These are phyloP conservation scores for Eleutherodactylus coqui DNA, from an alignment of 2,797 vertebrate genomes.

Conservation along the genomic window DNA sequence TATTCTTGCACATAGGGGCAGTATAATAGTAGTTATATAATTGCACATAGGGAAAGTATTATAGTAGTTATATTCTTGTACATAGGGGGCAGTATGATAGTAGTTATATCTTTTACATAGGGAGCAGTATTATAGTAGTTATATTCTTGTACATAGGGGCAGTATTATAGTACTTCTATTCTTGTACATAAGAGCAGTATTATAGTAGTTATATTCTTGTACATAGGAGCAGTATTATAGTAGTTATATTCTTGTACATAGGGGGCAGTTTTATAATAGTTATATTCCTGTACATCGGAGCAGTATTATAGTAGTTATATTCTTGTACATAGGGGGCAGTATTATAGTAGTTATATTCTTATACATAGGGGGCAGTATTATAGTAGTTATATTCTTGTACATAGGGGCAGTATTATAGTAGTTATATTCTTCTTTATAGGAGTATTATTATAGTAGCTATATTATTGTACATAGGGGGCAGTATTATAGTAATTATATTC, in stretches of 20 bases:
- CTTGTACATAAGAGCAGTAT: background rate
- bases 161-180: background rate
- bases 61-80: no score
- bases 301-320: background rate
- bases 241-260: background rate
- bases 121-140: no score
- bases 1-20: no score
- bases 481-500: no score
- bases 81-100: no score
- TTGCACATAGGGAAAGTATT: no score
- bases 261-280: background rate
- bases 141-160: background rate
- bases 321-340: background rate
- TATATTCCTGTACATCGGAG: background rate
- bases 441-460: no score
- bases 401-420: no score
- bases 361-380: background rate
- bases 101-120: no score
- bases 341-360: background rate
- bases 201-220: background rate
- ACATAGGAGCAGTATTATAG: background rate
- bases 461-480: no score
- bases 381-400: background rate
- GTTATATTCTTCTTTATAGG: no score
- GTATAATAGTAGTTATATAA: no score